A percentile compares a stretch with the other conserved stretches of the same genome.
phyloP scores from a whole-genome alignment of 2,797 vertebrate species.

The Echiichthys vipera region DNA sequence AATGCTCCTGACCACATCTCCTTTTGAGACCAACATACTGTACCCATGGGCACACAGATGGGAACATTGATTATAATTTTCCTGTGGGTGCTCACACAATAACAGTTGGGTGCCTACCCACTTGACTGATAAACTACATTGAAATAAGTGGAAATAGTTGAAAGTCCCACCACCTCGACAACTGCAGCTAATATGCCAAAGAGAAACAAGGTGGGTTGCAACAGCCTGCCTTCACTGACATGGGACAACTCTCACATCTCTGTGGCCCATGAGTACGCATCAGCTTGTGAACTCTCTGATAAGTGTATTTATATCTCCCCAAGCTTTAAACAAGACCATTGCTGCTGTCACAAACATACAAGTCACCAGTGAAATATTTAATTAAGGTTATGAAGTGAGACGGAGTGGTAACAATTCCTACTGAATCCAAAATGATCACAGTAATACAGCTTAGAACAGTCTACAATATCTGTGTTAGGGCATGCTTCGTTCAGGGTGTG shows the following conservation, averaged over 20 bases:
- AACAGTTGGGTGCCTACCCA: too few species aligned
- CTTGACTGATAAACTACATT: too few species aligned
- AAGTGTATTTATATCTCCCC: constrained; percentile 13
- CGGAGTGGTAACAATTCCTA: constrained; percentile 45
- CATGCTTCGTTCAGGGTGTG: constrained; percentile 63
- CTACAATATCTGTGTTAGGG: constrained; percentile 48
- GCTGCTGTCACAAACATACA: constrained; percentile 39
- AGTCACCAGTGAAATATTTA: constrained; percentile 51
- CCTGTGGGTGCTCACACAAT: too few species aligned
- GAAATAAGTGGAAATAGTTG: too few species aligned
- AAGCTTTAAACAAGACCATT: constrained; percentile 33
- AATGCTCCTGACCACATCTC: too few species aligned
- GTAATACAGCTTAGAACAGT: constrained; percentile 15
- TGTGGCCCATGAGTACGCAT: constrained; percentile 17
- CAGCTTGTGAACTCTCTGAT: constrained; percentile 30
- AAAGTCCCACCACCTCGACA: too few species aligned
- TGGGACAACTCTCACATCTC: constrained; percentile 51
- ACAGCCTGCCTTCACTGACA: constrained; percentile 23
- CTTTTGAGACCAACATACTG: neutral
- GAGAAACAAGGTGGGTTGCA: too few species aligned
- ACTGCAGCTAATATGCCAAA: too few species aligned
- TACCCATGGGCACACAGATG: too few species aligned
- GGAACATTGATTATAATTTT: too few species aligned
- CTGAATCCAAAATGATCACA: constrained; percentile 40
- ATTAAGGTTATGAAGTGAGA: constrained; percentile 41